A percentile compares a stretch with the other conserved stretches of the same genome.
Conservation (phyloP, 2,797 vertebrate genomes). For the Sebastes wilsoni region DNA sequence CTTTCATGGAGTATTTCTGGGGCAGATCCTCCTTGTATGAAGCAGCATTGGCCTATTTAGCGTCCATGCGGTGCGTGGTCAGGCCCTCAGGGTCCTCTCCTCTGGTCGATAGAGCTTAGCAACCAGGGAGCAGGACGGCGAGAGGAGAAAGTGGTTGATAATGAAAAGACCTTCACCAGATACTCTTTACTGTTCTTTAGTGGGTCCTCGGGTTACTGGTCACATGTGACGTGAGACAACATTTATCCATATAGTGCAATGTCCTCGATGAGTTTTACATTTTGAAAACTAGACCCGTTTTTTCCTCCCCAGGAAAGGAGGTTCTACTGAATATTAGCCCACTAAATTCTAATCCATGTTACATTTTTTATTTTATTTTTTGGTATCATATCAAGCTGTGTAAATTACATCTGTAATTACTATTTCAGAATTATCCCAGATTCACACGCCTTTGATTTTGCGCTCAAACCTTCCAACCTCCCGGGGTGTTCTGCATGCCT, state of each 20-base stretch:
- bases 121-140: constrained; percentile 1
- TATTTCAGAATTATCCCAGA: constrained; percentile 3
- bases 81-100: constrained; percentile 31
- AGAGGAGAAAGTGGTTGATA: constrained; percentile 20
- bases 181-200: constrained; percentile 6
- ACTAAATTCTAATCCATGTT: background rate
- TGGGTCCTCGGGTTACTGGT: background rate
- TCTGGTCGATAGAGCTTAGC: constrained; percentile 31
- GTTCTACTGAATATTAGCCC: background rate
- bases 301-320: background rate
- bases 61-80: background rate
- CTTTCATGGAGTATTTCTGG: constrained; percentile 14
- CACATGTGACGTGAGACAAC: background rate
- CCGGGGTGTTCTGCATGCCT: constrained; percentile 2
- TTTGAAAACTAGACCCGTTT: background rate
- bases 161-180: constrained; percentile 46
- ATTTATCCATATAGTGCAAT: background rate
- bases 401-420: constrained; percentile 8
- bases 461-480: background rate
- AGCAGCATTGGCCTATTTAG: constrained; percentile 17
- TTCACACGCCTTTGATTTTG: constrained; percentile 14
- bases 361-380: background rate
- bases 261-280: background rate
- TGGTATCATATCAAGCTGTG: background rate
- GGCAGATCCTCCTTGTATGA: constrained; percentile 13